Conservation (phyloP, 2,888 invertebrate species). For the Drosophila meridiana region DNA sequence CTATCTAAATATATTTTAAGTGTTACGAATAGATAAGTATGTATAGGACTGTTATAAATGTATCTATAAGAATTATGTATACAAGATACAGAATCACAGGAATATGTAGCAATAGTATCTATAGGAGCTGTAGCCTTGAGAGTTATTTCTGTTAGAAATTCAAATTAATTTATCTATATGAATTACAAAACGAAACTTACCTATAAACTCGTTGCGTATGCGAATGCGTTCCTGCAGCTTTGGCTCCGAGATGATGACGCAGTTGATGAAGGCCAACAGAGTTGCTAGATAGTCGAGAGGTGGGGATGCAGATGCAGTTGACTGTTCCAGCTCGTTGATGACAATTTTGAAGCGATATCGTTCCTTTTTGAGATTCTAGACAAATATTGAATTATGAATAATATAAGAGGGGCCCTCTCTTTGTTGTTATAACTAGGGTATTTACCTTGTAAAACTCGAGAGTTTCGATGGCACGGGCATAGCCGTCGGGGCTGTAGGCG, state of each 20-base stretch:
- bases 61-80: background rate
- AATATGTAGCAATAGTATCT: background rate
- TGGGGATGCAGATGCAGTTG: slow-evolving; percentile 85
- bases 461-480: slow-evolving; percentile 94
- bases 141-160: background rate
- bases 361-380: slow-evolving; percentile 92
- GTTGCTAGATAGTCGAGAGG: slow-evolving; percentile 96
- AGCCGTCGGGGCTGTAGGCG: slow-evolving; percentile 96
- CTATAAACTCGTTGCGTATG: slow-evolving; percentile 97
- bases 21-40: background rate
- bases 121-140: background rate
- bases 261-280: slow-evolving; percentile 97
- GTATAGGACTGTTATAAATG: background rate
- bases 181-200: slow-evolving; percentile 86
- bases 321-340: slow-evolving; percentile 93
- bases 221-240: slow-evolving; percentile 94
- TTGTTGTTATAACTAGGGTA: background rate
- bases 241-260: slow-evolving; percentile 96
- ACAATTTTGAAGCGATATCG: slow-evolving; percentile 95
- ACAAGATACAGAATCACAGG: background rate
- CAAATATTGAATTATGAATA: slow-evolving; percentile 3
- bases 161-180: background rate
- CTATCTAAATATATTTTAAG: background rate
- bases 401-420: background rate
- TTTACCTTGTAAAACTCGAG: slow-evolving; percentile 96